Conservation (phyloP, 1,140 invertebrate species). For the Meloidogyne floridensis region DNA sequence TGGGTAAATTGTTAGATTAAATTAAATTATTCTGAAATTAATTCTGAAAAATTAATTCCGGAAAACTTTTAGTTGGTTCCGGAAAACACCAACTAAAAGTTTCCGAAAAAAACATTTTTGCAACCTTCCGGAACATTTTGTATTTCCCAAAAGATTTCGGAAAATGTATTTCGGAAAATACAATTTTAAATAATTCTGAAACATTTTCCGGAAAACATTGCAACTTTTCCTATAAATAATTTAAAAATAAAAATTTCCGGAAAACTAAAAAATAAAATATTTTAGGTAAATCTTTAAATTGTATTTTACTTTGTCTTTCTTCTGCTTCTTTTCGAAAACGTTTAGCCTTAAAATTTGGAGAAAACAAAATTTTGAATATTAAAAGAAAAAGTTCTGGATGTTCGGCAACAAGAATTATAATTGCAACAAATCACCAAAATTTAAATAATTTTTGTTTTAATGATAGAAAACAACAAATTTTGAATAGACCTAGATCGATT, state of each 20-base stretch:
- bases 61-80: no score
- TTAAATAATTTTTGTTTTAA: not conserved
- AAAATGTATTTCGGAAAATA: no score
- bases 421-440: not conserved
- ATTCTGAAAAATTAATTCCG: no score
- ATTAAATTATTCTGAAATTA: no score
- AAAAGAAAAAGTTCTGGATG: not conserved
- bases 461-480: not conserved
- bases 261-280: not conserved
- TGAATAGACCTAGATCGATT: not conserved
- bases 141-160: no score
- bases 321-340: slow-evolving; percentile 39
- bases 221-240: no score
- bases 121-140: no score
- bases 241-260: no score
- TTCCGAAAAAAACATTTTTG: no score
- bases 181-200: no score
- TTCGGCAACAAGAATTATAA: not conserved
- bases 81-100: no score
- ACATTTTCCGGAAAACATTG: no score
- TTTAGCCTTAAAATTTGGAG: slow-evolving; percentile 20
- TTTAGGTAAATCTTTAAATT: slow-evolving; percentile 46
- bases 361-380: not conserved
- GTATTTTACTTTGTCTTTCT: slow-evolving; percentile 43
- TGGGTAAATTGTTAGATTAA: slow-evolving; percentile 18